Conservation (phyloP, 2,888 invertebrate genomes). For the Drosophila gaucha region DNA sequence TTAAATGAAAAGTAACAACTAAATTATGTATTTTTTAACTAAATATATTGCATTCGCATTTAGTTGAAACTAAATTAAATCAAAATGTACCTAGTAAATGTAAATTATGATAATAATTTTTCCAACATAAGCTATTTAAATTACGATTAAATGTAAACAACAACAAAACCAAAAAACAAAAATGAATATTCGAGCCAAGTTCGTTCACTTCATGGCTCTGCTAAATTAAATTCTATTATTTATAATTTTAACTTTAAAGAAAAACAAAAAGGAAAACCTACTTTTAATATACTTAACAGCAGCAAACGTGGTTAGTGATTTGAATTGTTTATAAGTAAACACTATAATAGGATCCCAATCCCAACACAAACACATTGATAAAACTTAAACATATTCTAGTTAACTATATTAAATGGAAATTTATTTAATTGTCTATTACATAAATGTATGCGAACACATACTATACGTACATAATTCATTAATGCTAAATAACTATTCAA, state of each 20-base stretch:
- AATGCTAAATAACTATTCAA: constrained; percentile 27
- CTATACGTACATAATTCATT: constrained; percentile 10
- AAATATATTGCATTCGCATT: constrained; percentile 54
- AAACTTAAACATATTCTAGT: constrained; percentile 29
- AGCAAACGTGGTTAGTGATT: constrained; percentile 83
- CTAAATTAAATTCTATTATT: constrained; percentile 19
- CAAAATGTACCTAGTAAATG: constrained; percentile 80
- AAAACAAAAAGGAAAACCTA: constrained; percentile 11
- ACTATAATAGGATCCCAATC: constrained; percentile 39
- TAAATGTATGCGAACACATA: not conserved
- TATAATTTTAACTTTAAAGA: constrained; percentile 15
- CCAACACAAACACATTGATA: constrained; percentile 37
- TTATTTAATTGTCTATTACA: constrained; percentile 46
- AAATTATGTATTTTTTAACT: constrained; percentile 42
- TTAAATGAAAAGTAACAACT: constrained; percentile 12
- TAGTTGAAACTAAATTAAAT: constrained; percentile 69
- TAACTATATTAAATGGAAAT: constrained; percentile 28
- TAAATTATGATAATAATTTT: constrained; percentile 81
- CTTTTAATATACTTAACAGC: constrained; percentile 55
- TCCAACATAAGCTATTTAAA: constrained; percentile 59
- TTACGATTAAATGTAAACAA: constrained; percentile 31
- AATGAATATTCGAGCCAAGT: not conserved
- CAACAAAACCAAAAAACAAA: not conserved
- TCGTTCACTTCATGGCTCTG: constrained; percentile 4
- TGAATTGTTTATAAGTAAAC: constrained; percentile 75